Conservation (phyloP, 1,140 invertebrate species). For the Drosophila watanabei region DNA sequence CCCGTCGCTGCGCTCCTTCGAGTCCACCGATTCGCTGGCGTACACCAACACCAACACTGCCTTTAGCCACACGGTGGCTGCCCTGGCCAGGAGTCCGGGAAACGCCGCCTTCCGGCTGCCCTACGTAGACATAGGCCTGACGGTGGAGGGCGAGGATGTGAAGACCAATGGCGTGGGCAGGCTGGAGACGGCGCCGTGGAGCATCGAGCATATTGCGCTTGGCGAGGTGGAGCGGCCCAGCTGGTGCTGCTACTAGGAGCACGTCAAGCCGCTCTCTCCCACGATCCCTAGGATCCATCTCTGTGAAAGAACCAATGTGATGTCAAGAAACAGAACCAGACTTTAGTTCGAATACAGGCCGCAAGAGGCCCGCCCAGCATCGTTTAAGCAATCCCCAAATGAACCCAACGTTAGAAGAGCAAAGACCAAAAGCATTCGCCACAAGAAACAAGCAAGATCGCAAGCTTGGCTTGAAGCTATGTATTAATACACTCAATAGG, state of each 20-base stretch:
- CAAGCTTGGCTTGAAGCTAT: slow-evolving; percentile 59
- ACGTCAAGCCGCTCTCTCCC: neutral
- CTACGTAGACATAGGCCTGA: slow-evolving; percentile 77
- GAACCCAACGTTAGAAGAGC: slow-evolving; percentile 22
- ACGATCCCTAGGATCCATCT: slow-evolving; percentile 19
- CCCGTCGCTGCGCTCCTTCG: slow-evolving; percentile 86
- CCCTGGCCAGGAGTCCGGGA: slow-evolving; percentile 43
- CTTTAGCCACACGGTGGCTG: slow-evolving; percentile 60
- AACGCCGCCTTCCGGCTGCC: slow-evolving; percentile 69
- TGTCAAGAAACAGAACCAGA: slow-evolving; percentile 68
- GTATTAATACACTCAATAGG: slow-evolving; percentile 43
- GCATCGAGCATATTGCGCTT: slow-evolving; percentile 88
- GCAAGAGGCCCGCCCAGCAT: slow-evolving; percentile 19
- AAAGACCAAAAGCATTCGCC: slow-evolving; percentile 40
- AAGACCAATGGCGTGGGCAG: slow-evolving; percentile 87
- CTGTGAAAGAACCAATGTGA: slow-evolving; percentile 66
- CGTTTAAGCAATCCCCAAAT: slow-evolving; percentile 53
- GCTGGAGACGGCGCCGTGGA: slow-evolving; percentile 87
- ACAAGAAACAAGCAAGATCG: slow-evolving; percentile 29
- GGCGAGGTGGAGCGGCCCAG: slow-evolving; percentile 87
- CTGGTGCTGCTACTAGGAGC: slow-evolving; percentile 87
- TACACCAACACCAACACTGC: slow-evolving; percentile 82
- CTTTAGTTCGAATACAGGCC: slow-evolving; percentile 68
- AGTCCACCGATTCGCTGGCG: slow-evolving; percentile 86
- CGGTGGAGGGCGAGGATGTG: slow-evolving; percentile 85